Base-by-base conservation (phyloP, 2,113 vertebrate species). In the Xiphophorus maculatus region DNA sequence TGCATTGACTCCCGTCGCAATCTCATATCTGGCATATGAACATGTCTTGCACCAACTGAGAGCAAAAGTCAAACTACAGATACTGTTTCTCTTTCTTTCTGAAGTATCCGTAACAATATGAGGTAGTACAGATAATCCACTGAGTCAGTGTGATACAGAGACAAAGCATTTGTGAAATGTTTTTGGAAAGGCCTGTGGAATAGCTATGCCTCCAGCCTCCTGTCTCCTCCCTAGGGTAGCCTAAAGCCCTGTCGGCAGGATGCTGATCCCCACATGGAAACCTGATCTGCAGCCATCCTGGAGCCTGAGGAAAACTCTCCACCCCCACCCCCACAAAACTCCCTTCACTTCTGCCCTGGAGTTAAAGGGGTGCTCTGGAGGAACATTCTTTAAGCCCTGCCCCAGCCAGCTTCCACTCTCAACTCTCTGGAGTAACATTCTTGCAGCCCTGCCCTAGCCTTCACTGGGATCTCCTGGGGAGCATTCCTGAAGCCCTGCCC, bases 401-500 rank as follows among this genome's bases (percentile, higher is more conserved):
- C 93, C 90, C 87, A 92, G 91, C 91, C 89, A 90, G 87, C 91
- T 91, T 92, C 92, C 88, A 81, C 88, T 90, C 82, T 90, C 83
- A 88, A 90, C 79, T 89, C 93, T 90, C 93, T 74, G 72, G 93
- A 89, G 93, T 64, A 90, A 89, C 90, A 93, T 93, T 93, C 89
- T 92, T 93, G 89, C 91, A 92, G 90, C 89, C 91, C 90, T 94
- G 90, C 91, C 92, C 90, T 91, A 89, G 94, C 92, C 90, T 93
- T 91, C 84, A 88, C 84, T 88, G 78, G 84, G 87, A 91, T 94
- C 93, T 94, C 91, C 92, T 76, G 91, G 94, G 94, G 92, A 93
- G 91, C 93, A 95, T 94, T 93, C 93, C 91, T 94, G 87, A 90
- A 93, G 91, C 93, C 92, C 93, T 90, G 90, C 93, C 93, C 93